Base-by-base conservation (phyloP, 2,797 vertebrate species). In the Rhinogobio ventralis region DNA sequence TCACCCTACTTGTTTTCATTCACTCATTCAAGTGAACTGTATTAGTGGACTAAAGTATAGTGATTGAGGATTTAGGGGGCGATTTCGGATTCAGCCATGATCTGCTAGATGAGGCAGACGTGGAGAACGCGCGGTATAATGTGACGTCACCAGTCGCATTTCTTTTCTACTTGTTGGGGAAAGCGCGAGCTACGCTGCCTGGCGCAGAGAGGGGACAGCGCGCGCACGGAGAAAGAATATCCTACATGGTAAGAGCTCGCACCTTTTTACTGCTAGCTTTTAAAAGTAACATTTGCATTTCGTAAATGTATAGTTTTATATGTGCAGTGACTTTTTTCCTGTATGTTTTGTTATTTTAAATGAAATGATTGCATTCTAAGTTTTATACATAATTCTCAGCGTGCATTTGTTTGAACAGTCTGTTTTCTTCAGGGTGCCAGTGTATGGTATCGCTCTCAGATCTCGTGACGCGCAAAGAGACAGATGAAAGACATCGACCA, bases 141-240 rank as follows among this genome's bases (percentile, higher is more conserved):
- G 80, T 90, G 89, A 90, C 89, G 86, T 89, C 49, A 89, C 17
- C 55, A n/a, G 33, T 42, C 46, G 76, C 62, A 28, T 87, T 89
- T 74, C 62, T 62, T 71, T 85, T 73, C 57, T 64, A 76, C 60
- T 79, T 79, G 86, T 62, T 73, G 46, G 79, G 82, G 64, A 75
- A 84, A 73, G 79, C 75, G 64, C 25, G 46, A 85, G 80, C 73
- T 49, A 86, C 51, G 71, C 76, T 45, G 49, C 79, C 42, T 78
- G 73, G 53, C 64, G 28, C 75, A 86, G 74, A 72, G 53, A 49
- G 39, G 36, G 55, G 15, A 8, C n/a, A 73, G 49, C 39, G 49
- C 55, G 79, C 79, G 49, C 60, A 68, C 20, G 13, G 36, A 79
- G 28, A 30, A 74, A 82, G 49, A 28, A 42, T 36, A 49, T 17